Evolutionary conservation across 2,797 vertebrate genomes (phyloP), one percentile per base, ranked within the genome.

Genomic region (Miichthys miiuy): DNA sequence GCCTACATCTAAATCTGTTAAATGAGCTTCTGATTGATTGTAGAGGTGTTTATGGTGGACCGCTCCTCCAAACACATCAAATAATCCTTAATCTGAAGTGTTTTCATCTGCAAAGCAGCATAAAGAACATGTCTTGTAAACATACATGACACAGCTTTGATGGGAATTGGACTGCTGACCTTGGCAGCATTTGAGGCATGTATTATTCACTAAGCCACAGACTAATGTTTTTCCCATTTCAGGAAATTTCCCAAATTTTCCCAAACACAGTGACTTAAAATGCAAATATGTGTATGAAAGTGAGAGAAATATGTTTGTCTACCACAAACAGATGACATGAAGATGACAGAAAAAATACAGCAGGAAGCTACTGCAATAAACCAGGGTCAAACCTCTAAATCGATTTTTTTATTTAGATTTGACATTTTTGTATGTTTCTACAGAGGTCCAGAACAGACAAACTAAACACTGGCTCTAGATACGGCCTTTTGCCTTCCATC

Each of bases 181-280:
- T 80, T 68, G 76, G 79, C 70, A 55, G 70, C 12, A 52, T 58
- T 51, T 20, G 52, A 55, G 42, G 18, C 55, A 16, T 77, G 70
- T 17, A 74, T 83, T 81, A 84, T 82, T 85, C 82, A 82, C 58
- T 57, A 68, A 83, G 55, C 79, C 77, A 64, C 87, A 75, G 55
- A 54, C 41, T 67, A 68, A 64, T 75, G 4, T 64, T 44, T 51
- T 50, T 34, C 62, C 75, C 44, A 52, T 77, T 62, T 54, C 3
- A 55, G 71, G 41, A 86, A 81, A 81, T 52, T 47, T 82, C 51
- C 51, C 66, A 6, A 48, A 78, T 76, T 27, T 64, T 73, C 27
- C 70, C 13, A 0, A 68, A 34, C 14, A 23, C 10, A 25, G 62
- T 27, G 68, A 74, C 69, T 87, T 70, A 3, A 78, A 77, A 80